phyloP scores from a whole-genome alignment of 1,140 invertebrate species.

The Diuraphis noxia region DNA sequence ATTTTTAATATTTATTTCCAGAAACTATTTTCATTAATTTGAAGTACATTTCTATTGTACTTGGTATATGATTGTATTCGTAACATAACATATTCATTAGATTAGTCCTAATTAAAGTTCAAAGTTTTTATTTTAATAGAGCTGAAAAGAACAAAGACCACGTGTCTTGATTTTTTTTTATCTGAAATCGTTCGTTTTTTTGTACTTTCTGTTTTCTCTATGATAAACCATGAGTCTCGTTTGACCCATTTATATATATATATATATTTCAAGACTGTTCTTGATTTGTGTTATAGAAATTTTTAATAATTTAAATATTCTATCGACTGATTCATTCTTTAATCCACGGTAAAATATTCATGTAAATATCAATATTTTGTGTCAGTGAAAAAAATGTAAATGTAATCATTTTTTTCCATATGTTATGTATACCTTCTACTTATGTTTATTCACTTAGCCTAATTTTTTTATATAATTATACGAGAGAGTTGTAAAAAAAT shows the following conservation, averaged over 20 bases:
- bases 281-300: not conserved
- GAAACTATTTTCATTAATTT: not conserved
- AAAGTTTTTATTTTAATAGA: not conserved
- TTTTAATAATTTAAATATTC: not conserved
- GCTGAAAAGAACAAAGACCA: not conserved
- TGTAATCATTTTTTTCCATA: too few species aligned
- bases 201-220: not conserved
- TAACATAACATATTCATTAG: not conserved
- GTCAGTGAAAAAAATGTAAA: too few species aligned
- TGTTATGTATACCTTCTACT: too few species aligned
- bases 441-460: too few species aligned
- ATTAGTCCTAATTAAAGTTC: not conserved
- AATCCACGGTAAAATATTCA: not conserved
- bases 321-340: not conserved
- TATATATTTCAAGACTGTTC: too few species aligned
- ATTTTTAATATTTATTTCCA: not conserved
- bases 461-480: too few species aligned
- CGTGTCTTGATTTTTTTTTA: not conserved
- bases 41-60: not conserved
- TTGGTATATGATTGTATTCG: not conserved
- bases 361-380: not conserved
- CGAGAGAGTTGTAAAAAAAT: not conserved
- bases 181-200: not conserved
- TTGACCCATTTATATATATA: not conserved
- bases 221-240: not conserved